These are phyloP conservation scores for Remorina albescens DNA, from an alignment of 2,797 vertebrate genomes.

Conservation along the genomic window DNA sequence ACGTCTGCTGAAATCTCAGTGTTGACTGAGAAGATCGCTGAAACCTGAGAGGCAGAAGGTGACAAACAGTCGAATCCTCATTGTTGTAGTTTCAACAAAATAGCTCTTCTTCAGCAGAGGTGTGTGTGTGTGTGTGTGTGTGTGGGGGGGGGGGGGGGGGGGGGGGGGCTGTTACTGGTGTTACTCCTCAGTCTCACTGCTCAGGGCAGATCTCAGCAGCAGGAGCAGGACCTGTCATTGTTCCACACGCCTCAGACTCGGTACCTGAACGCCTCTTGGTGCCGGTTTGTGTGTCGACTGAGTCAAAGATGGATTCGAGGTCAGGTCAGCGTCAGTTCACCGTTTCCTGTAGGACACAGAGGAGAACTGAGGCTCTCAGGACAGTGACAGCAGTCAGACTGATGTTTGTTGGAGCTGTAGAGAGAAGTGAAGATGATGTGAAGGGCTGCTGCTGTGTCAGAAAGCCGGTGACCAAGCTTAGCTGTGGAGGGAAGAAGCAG, in stretches of 20 bases:
- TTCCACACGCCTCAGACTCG: slow-evolving; percentile 19
- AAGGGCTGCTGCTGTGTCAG: no score
- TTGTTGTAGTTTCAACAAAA: slow-evolving; percentile 31
- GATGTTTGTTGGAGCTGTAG: slow-evolving; percentile 2
- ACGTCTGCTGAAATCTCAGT: neutral
- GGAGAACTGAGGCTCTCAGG: no score
- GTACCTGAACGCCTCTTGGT: no score
- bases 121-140: fast-evolving
- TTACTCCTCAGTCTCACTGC: slow-evolving; percentile 15
- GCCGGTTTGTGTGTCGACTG: neutral
- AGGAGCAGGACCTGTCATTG: slow-evolving; percentile 12
- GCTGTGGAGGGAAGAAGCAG: no score
- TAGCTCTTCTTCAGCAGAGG: slow-evolving; percentile 26
- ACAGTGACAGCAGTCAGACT: no score
- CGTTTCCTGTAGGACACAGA: neutral
- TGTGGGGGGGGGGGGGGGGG: no score
- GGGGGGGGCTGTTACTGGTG: neutral
- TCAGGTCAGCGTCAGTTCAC: slow-evolving; percentile 3
- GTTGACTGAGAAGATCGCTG: neutral
- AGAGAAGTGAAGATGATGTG: no score
- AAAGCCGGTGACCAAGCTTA: no score
- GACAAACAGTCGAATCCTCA: slow-evolving; percentile 1
- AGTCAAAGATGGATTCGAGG: neutral
- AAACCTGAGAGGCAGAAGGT: slow-evolving; percentile 17
- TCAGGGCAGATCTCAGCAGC: slow-evolving; percentile 33